phyloP scores from a whole-genome alignment of 2,888 invertebrate genomes.

The Napeogenes sylphis region DNA sequence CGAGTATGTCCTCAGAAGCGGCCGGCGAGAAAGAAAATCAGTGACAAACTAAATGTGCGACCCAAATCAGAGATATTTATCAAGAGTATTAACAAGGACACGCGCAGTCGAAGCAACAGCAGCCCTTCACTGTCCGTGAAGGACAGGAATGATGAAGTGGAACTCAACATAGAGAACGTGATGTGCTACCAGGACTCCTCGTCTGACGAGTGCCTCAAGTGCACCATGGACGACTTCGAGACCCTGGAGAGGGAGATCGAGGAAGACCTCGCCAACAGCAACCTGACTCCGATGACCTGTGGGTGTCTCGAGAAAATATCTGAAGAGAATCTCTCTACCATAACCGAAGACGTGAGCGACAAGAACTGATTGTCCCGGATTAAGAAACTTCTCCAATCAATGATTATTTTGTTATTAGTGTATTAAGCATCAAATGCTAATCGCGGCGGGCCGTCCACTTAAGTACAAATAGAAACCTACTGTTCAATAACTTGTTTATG shows the following conservation, averaged over 20 bases:
- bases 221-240: conserved; percentile 65
- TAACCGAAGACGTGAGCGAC: conserved; percentile 48
- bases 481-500: conserved; percentile 45
- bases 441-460: conserved; percentile 26
- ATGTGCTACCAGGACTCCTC: conserved; percentile 69
- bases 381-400: too few relatives aligned
- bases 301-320: conserved; percentile 65
- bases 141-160: conserved; percentile 50
- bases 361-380: conserved; percentile 16
- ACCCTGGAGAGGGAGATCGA: conserved; percentile 61
- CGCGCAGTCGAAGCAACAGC: conserved; percentile 56
- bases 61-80: conserved; percentile 44
- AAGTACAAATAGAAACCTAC: conserved; percentile 23
- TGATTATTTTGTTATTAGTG: conserved; percentile 6
- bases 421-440: conserved; percentile 38
- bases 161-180: conserved; percentile 66
- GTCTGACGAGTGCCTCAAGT: conserved; percentile 64
- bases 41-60: conserved; percentile 31
- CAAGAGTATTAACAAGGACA: conserved; percentile 43
- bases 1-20: conserved; percentile 55
- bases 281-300: conserved; percentile 42
- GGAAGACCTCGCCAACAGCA: conserved; percentile 48
- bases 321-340: conserved; percentile 59
- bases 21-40: conserved; percentile 39
- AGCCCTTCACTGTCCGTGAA: conserved; percentile 53